Conservation (phyloP, 2,797 vertebrate species). For the Echiichthys vipera region DNA sequence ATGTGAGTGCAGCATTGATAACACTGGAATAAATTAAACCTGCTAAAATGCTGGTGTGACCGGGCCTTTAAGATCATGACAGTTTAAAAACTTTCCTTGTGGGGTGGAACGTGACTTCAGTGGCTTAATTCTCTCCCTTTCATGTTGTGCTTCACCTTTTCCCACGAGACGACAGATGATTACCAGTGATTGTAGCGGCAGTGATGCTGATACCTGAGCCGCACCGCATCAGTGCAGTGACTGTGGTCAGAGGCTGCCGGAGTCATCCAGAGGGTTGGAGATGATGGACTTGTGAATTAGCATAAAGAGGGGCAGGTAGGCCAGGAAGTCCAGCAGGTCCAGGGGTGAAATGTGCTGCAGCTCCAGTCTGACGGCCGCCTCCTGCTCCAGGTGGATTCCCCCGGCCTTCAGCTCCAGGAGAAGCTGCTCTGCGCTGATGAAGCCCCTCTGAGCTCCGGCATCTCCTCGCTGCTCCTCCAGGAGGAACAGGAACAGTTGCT, state of each 20-base stretch:
- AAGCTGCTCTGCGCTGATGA: slow-evolving; percentile 81
- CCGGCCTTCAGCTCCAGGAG: slow-evolving; percentile 82
- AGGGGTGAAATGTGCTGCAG: slow-evolving; percentile 72
- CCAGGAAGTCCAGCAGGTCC: slow-evolving; percentile 82
- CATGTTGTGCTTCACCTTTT: neutral
- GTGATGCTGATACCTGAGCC: slow-evolving; percentile 3
- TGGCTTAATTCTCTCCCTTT: neutral
- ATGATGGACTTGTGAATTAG: slow-evolving; percentile 83
- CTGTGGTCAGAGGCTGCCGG: slow-evolving; percentile 68
- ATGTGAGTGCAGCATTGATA: neutral
- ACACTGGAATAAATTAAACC: neutral
- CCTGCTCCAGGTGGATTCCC: slow-evolving; percentile 70
- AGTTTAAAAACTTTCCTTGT: neutral
- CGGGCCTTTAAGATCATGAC: neutral
- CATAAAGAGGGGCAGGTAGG: slow-evolving; percentile 82
- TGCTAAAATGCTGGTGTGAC: neutral
- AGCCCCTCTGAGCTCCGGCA: slow-evolving; percentile 40
- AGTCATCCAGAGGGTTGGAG: slow-evolving; percentile 76
- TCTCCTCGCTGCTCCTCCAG: slow-evolving; percentile 79
- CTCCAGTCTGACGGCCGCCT: slow-evolving; percentile 66
- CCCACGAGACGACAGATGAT: neutral
- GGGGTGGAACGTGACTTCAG: neutral
- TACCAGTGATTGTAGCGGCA: neutral
- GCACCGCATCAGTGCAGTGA: neutral
- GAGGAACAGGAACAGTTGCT: slow-evolving; percentile 85